Evolutionary conservation across 2,113 vertebrate species (phyloP).

Genomic region (Pungitius pungitius): DNA sequence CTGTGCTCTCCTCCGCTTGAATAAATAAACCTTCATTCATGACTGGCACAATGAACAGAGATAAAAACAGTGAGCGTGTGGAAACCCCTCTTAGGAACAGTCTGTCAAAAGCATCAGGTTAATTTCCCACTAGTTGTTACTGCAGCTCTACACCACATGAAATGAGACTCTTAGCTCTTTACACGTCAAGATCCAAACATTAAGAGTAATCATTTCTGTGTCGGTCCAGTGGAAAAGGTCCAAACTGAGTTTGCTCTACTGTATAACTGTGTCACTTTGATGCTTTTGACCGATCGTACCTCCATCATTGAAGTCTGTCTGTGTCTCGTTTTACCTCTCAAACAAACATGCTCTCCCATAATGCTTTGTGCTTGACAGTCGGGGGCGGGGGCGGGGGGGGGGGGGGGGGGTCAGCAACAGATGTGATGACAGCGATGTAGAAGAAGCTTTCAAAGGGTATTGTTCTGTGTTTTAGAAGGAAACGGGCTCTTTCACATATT

Average conservation of each 20-base stretch:
- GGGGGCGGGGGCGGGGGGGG: slow-evolving; percentile 17
- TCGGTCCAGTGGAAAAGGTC: background rate
- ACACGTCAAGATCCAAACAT: slow-evolving; percentile 21
- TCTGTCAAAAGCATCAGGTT: slow-evolving; percentile 32
- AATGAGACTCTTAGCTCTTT: slow-evolving; percentile 5
- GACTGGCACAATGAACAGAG: slow-evolving; percentile 47
- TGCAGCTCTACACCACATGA: slow-evolving; percentile 4
- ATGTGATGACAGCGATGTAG: slow-evolving; percentile 56
- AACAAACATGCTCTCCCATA: slow-evolving; percentile 64
- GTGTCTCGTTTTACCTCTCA: slow-evolving; percentile 21
- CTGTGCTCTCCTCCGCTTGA: slow-evolving; percentile 81
- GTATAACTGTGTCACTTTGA: slow-evolving; percentile 1
- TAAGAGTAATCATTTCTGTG: slow-evolving; percentile 1
- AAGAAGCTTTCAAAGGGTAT: slow-evolving; percentile 70
- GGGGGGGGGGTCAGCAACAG: slow-evolving; percentile 10
- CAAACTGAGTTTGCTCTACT: background rate
- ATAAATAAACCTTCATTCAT: slow-evolving; percentile 85
- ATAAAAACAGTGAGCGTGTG: slow-evolving; percentile 1
- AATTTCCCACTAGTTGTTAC: slow-evolving; percentile 12
- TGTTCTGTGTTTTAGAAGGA: slow-evolving; percentile 59
- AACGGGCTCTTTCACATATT: slow-evolving; percentile 71
- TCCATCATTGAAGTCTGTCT: background rate
- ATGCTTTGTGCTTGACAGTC: slow-evolving; percentile 73
- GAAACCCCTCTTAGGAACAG: slow-evolving; percentile 13
- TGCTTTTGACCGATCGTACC: slow-evolving; percentile 35